These are phyloP conservation scores for Schlechtendalia chinensis DNA, from an alignment of 1,140 invertebrate species.

Conservation along the genomic window DNA sequence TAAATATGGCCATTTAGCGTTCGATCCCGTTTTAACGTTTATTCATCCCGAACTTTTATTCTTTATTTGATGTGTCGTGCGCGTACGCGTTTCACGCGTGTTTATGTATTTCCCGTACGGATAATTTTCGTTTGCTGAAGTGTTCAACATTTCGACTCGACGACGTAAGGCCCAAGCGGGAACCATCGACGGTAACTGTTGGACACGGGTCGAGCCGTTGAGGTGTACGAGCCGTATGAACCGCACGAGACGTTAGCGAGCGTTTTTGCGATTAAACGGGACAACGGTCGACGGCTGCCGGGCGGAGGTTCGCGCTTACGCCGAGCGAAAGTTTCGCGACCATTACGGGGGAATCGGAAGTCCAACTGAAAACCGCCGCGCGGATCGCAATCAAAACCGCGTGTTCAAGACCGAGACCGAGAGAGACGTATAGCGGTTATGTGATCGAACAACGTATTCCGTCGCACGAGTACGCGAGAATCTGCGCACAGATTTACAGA, in stretches of 20 bases:
- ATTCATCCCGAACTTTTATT: slow-evolving; percentile 22
- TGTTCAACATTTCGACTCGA: background rate
- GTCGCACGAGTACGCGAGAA: no score
- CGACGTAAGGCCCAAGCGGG: background rate
- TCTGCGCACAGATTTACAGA: no score
- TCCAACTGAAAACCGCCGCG: background rate
- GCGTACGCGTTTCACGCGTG: background rate
- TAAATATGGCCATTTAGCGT: slow-evolving; percentile 5
- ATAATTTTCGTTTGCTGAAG: background rate
- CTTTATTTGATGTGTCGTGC: no score
- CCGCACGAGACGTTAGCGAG: background rate
- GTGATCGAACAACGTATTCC: no score
- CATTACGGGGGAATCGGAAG: background rate
- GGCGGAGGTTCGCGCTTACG: background rate
- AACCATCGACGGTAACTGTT: no score
- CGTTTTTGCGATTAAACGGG: slow-evolving; percentile 7
- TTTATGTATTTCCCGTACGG: background rate
- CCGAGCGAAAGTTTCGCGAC: slow-evolving; percentile 13
- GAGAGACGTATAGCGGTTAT: no score
- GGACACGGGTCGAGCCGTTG: no score
- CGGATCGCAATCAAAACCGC: no score
- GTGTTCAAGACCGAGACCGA: no score
- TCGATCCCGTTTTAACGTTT: background rate
- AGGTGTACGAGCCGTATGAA: background rate
- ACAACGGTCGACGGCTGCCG: background rate